Evolutionary conservation across 1,140 invertebrate genomes (phyloP).

Genomic region (Caenorhabditis remanei): DNA sequence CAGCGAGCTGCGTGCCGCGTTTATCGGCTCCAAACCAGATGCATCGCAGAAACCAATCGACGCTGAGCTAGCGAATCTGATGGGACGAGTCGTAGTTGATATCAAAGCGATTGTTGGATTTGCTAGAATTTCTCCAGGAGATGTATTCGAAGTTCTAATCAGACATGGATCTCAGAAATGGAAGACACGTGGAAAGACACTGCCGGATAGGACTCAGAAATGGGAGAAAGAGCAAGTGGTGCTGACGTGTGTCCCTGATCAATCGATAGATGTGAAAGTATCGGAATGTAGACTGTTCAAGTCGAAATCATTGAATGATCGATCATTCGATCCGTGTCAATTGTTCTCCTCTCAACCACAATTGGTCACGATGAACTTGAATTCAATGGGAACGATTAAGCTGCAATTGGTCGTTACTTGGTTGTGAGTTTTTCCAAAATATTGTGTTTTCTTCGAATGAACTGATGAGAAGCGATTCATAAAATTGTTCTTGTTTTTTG

Average conservation of each 20-base stretch:
- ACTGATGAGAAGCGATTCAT: too few relatives aligned
- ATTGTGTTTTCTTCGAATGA: too few relatives aligned
- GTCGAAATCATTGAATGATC: constrained; percentile 81
- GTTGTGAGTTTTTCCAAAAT: too few relatives aligned
- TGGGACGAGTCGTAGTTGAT: constrained; percentile 64
- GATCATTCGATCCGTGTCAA: constrained; percentile 82
- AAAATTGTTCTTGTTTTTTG: background rate
- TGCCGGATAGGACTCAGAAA: constrained; percentile 80
- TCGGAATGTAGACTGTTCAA: constrained; percentile 80
- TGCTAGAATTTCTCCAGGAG: constrained; percentile 82
- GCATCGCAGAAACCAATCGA: constrained; percentile 60
- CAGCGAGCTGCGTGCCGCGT: constrained; percentile 58
- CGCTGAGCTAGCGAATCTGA: constrained; percentile 63
- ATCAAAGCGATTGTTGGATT: constrained; percentile 81
- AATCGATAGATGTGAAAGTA: constrained; percentile 81
- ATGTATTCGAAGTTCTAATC: constrained; percentile 82
- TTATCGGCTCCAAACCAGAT: constrained; percentile 49
- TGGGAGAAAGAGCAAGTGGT: constrained; percentile 81
- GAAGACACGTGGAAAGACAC: constrained; percentile 81
- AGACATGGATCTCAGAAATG: constrained; percentile 82
- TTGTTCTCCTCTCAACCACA: constrained; percentile 82
- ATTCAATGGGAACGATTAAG: constrained; percentile 82
- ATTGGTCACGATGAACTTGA: constrained; percentile 83
- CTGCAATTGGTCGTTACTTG: constrained; percentile 82
- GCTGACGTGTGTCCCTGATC: constrained; percentile 81